Percentiles rank a stretch among this genome's conserved stretches.
phyloP scores from a whole-genome alignment of 2,113 vertebrate genomes.

The Ondatra zibethicus region DNA sequence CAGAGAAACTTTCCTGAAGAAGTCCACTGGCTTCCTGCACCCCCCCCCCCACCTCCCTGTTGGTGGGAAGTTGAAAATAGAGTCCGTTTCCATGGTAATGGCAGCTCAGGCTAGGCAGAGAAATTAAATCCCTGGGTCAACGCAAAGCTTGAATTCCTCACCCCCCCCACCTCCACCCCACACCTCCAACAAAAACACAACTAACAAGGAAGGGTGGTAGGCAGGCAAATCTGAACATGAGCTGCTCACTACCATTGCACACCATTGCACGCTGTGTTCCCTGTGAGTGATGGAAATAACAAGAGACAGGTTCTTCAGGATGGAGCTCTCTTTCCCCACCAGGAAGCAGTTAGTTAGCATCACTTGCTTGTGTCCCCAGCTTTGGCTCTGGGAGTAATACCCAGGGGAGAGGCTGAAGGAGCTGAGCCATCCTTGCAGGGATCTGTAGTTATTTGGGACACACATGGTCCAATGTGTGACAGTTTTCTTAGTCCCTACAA shows the following conservation, averaged over 20 bases:
- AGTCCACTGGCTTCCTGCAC: not conserved
- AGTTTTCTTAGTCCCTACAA: not conserved
- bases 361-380: not conserved
- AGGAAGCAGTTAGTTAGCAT: not conserved
- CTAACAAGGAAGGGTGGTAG: not conserved
- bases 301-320: not conserved
- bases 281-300: not conserved
- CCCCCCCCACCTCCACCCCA: rapidly evolving
- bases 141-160: slow-evolving; percentile 45
- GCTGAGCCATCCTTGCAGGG: not conserved
- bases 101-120: slow-evolving; percentile 61
- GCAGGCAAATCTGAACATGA: not conserved
- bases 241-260: not conserved
- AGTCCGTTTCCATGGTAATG: slow-evolving; percentile 74
- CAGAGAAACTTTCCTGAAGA: slow-evolving; percentile 48
- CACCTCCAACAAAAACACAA: not conserved
- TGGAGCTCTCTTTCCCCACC: not conserved
- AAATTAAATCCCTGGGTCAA: slow-evolving; percentile 73
- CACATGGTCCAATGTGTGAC: too few relatives aligned
- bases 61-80: slow-evolving; percentile 72
- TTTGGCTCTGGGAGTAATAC: not conserved
- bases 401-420: not conserved
- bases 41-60: not conserved
- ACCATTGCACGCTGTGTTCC: rapidly evolving
- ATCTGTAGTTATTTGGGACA: not conserved